Evolutionary conservation across 2,113 vertebrate species (phyloP), one percentile per base, ranked within the genome.

Genomic region (Pygoscelis adeliae): DNA sequence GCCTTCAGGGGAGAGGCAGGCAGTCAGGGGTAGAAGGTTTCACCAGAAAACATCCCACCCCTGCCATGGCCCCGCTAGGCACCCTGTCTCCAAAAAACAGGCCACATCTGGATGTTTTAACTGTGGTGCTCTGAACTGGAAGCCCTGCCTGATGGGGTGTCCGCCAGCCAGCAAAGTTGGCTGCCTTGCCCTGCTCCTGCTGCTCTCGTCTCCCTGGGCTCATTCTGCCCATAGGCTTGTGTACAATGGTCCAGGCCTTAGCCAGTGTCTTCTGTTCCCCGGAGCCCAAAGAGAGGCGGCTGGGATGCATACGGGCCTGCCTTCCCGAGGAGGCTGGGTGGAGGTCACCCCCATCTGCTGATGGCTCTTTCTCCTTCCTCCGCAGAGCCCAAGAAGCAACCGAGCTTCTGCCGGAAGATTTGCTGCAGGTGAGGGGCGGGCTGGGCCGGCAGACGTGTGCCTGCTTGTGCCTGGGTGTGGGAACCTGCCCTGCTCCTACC

Each of bases 371-470:
- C 71, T 87, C 15, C 56, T 96, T 77, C 53, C 50, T 67, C 78
- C 13, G 7, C 96, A 99, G 99, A 98, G 97, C 98, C 72, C 98
- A 99, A 49, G 99, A 99, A 98, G 98, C 99, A 66, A 99, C 99
- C 0, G 99, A 99, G 74, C 98, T 99, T 74, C 98, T 99, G 65
- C 98, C 98, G 4, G 99, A 99, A 82, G 99, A 99, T 90, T 97
- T 99, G 96, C 98, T 99, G 88, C 98, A 99, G 99, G 99, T 99
- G 96, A 98, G 98, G 91, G 6, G 1, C 3, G 5, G 90, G 89
- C 78, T 59, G 89, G 80, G 93, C 66, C 3, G 9, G 74, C 95
- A 89, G 95, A 88, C 94, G 1, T 49, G 74, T 81, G 59, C 86
- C 95, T 91, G 97, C 97, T 85, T 97, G 96, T 69, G 78, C 52